Evolutionary conservation across 2,888 invertebrate genomes (phyloP).

Genomic region (Nysson spinosus): DNA sequence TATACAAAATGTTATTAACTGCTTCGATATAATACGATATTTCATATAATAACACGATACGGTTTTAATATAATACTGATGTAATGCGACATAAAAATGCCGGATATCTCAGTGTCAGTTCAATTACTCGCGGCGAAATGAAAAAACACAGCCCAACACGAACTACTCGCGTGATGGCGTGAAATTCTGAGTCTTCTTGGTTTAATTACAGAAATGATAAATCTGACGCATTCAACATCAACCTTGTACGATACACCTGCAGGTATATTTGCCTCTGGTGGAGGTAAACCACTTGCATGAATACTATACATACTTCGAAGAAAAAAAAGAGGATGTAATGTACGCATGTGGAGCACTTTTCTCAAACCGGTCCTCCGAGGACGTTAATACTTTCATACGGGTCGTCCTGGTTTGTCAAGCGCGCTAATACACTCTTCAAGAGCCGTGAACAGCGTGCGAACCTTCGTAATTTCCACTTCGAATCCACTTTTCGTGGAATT

Average conservation of each 20-base stretch:
- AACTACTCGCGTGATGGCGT: neutral
- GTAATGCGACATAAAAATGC: too few species aligned
- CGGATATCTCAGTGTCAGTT: too few species aligned
- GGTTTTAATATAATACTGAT: too few species aligned
- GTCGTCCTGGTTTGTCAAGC: constrained; percentile 29
- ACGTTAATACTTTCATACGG: constrained; percentile 43
- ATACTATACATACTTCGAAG: neutral
- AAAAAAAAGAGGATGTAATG: constrained; percentile 8
- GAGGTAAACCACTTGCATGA: neutral
- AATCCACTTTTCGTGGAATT: constrained; percentile 21
- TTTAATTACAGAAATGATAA: constrained; percentile 26
- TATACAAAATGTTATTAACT: too few species aligned
- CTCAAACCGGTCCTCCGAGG: constrained; percentile 52
- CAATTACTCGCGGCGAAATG: too few species aligned
- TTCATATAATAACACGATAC: too few species aligned
- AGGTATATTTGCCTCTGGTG: constrained; percentile 28
- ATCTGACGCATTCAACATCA: constrained; percentile 20
- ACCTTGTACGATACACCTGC: constrained; percentile 20
- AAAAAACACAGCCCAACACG: neutral
- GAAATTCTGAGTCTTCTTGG: constrained; percentile 2
- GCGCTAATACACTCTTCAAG: constrained; percentile 26
- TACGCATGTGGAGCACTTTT: constrained; percentile 29
- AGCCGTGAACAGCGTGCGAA: constrained; percentile 28
- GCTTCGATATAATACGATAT: too few species aligned
- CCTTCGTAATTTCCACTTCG: constrained; percentile 25